Evolutionary conservation across 2,888 invertebrate species (phyloP).

Genomic region (Digitonthophagus gazella): DNA sequence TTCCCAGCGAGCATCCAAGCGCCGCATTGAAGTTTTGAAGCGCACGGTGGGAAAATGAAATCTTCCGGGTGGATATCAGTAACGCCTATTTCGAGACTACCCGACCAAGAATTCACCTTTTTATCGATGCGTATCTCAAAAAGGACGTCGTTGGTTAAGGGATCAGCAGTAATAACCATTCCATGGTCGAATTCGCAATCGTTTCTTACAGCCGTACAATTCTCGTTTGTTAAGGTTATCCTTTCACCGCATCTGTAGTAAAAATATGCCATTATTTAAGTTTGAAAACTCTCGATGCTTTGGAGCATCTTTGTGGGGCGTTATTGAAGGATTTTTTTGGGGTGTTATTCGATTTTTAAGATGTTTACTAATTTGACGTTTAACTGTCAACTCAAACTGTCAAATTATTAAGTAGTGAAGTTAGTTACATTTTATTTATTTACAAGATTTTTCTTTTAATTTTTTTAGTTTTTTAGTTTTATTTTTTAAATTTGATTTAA

Average conservation of each 20-base stretch:
- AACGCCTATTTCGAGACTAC: slow-evolving; percentile 74
- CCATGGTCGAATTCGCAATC: slow-evolving; percentile 85
- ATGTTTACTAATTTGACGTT: neutral
- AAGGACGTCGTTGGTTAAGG: slow-evolving; percentile 74
- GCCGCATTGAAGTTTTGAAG: slow-evolving; percentile 74
- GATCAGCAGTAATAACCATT: slow-evolving; percentile 78
- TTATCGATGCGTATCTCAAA: slow-evolving; percentile 87
- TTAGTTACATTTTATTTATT: too few species aligned
- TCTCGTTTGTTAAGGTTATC: slow-evolving; percentile 79
- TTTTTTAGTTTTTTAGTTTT: too few species aligned
- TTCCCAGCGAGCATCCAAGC: slow-evolving; percentile 92
- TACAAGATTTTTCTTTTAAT: too few species aligned
- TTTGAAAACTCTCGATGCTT: neutral
- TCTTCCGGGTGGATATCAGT: slow-evolving; percentile 68
- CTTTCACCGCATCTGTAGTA: slow-evolving; percentile 82
- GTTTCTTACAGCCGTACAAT: slow-evolving; percentile 77
- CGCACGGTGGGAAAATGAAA: slow-evolving; percentile 70
- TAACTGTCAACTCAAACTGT: neutral
- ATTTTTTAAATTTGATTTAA: too few species aligned
- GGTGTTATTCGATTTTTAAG: neutral
- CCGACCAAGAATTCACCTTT: slow-evolving; percentile 83
- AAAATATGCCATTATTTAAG: slow-evolving; percentile 59
- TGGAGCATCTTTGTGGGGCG: neutral
- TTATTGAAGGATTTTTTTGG: slow-evolving; percentile 1
- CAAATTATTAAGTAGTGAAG: too few species aligned